A percentile compares a stretch with the other conserved stretches of the same genome.
Conservation (phyloP, 2,888 invertebrate species). For the Calameuta pallipes region DNA sequence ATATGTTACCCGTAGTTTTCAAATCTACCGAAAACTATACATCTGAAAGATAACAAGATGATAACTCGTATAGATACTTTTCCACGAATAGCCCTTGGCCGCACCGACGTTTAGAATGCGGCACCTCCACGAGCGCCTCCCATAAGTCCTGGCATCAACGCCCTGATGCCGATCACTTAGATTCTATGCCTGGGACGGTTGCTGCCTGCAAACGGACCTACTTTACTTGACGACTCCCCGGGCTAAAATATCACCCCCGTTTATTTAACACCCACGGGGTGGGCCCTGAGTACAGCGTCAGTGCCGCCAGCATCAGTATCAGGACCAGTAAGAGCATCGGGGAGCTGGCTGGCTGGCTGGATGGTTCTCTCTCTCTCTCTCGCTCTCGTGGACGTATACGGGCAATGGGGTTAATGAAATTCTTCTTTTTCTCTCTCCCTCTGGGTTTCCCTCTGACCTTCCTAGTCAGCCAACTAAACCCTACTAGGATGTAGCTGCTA, state of each 20-base stretch:
- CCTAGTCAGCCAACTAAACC: not conserved
- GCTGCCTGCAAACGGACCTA: slow-evolving; percentile 28
- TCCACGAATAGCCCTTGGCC: not conserved
- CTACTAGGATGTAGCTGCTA: not conserved
- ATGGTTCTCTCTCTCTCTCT: not conserved
- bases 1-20: not conserved
- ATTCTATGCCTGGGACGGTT: slow-evolving; percentile 12
- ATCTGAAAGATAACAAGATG: not conserved
- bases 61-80: not conserved
- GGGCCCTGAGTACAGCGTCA: not conserved
- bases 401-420: slow-evolving; percentile 42
- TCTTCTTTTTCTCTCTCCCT: slow-evolving; percentile 34
- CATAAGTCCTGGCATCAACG: not conserved
- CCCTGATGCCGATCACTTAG: slow-evolving; percentile 26
- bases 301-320: not conserved
- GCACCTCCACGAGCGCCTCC: not conserved
- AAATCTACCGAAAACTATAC: not conserved
- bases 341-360: slow-evolving; percentile 9
- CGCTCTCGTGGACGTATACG: not conserved
- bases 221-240: slow-evolving; percentile 22
- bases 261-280: slow-evolving; percentile 23
- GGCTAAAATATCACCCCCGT: slow-evolving; percentile 23
- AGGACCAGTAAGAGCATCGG: not conserved
- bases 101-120: not conserved
- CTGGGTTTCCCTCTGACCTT: not conserved